A percentile compares a stretch with the other conserved stretches of the same genome.
These are phyloP conservation scores for Lepidocyrtoides sp. DNA, from an alignment of 2,888 invertebrate species.

Conservation along the genomic window DNA sequence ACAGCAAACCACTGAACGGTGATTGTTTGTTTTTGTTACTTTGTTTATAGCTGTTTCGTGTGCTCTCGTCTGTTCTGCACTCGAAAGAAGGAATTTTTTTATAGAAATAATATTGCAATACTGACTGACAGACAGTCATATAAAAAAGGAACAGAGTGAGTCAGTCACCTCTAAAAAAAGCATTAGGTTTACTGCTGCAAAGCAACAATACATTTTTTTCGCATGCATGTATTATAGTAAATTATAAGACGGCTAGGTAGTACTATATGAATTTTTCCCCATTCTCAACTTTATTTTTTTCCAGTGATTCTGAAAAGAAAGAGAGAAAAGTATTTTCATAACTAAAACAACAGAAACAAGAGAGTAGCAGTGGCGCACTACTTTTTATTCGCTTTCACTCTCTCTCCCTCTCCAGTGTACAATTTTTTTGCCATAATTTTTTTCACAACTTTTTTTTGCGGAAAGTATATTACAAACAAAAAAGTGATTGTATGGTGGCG, in stretches of 20 bases:
- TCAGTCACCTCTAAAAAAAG: conserved; percentile 16
- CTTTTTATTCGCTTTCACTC: conserved; percentile 12
- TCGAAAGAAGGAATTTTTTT: not conserved
- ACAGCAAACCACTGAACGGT: conserved; percentile 67
- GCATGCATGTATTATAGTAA: not conserved
- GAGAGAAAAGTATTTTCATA: conserved; percentile 16
- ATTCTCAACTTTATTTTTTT: conserved; percentile 1
- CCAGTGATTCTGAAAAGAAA: conserved; percentile 10
- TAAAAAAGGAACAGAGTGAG: not conserved
- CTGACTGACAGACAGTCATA: not conserved
- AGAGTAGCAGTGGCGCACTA: not conserved
- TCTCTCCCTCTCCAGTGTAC: conserved; percentile 10
- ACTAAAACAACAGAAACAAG: not conserved
- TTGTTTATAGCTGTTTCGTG: conserved; percentile 44
- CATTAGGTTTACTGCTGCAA: not conserved
- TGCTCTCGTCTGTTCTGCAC: not conserved
- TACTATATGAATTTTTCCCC: not conserved
- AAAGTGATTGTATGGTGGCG: conserved; percentile 41
- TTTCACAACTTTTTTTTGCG: conserved; percentile 45
- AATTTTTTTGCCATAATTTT: conserved; percentile 51
- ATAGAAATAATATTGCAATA: not conserved
- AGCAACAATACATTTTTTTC: not conserved
- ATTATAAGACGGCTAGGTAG: no score
- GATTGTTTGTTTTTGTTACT: conserved; percentile 58
- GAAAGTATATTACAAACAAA: conserved; percentile 37